Base-by-base conservation (phyloP, 2,888 invertebrate species). In the Agrochola litura region DNA sequence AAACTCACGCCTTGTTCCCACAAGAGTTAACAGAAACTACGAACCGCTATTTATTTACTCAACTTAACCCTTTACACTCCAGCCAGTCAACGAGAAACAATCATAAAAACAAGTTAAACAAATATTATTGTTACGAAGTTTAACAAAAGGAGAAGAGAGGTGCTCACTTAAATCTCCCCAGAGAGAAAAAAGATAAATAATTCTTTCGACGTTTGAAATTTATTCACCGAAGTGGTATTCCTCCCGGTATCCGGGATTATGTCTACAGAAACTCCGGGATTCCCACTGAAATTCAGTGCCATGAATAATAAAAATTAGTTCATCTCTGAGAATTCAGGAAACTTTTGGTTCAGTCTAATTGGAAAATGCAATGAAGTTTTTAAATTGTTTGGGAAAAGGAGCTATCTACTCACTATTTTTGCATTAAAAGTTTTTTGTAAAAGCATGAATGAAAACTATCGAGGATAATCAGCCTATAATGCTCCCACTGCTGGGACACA, bases 241-340 rank as follows among this genome's bases (percentile, higher is more conserved):
- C 87, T 81, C 80, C 82, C 87, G 91, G 91, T 91, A 90, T 91
- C 90, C 90, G 84, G 91, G 91, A 92, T 94, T 92, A 92, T 86
- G 85, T 87, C 79, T 79, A 79, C 77, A 77, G 82, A 83, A 89
- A 91, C 88, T 90, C 90, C 71, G 84, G 87, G 86, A 88, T 85
- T 86, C 89, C 79, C 82, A 71, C 81, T 89, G 91, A 91, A 92
- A 93, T 91, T 91, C 86, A 91, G 86, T 86, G 91, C 85, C 88
- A 90, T 92, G 93, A 94, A 94, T 94, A 93, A 93, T 92, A 91
- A 91, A 91, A 93, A 91, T 89, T 88, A 87, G 88, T 73, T 77
- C 81, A 82, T 86, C 82, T 76, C 80, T 75, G 56, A 71, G 77
- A 78, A 77, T 69, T 60, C 75, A 66, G 46, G 58, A 74, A 82